Base-by-base conservation (phyloP, 2,113 vertebrate species). In the Ammodytes marinus region DNA sequence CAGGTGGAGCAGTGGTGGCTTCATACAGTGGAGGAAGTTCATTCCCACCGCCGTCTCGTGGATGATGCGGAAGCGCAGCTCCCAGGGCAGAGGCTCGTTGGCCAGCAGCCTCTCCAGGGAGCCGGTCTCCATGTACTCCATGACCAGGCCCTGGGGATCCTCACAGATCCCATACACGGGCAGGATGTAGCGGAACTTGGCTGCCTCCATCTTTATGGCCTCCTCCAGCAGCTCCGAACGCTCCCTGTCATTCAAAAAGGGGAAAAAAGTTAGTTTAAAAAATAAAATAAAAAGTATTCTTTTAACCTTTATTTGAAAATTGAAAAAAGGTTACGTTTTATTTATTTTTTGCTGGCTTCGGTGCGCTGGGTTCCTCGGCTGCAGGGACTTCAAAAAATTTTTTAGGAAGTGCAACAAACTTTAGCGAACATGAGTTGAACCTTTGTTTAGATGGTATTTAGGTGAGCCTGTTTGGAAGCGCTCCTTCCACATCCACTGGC, bases 21-120 rank as follows among this genome's bases (percentile, higher is more conserved):
- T 94, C 97, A 99, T 99, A 92, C 98, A 99, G 89, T 99, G 98
- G 76, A 99, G 95, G 89, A 99, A 99, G 93, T 99, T 99, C 98
- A 99, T 99, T 57, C 97, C 98, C 92, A 99, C 98, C 0, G 98
- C 97, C 0, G 97, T 98, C 95, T 99, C 98, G 0, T 99, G 98
- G 77, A 98, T 96, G 74, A 99, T 97, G 59, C 98, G 97, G 90
- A 99, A 98, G 37, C 98, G 97, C 60, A 99, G 67, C 8, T 97
- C 97, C 98, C 98, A 99, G 0, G 98, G 98, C 86, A 99, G 89
- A 0, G 95, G 96, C 92, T 98, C 97, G 0, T 95, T 94, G 6
- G 96, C 97, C 93, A 99, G 91, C 17, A 99, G 95, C 65, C 95
- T 97, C 86, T 99, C 98, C 89, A 99, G 90, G 2, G 98, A 99